Conservation (phyloP, 2,113 vertebrate species). For the Hemibagrus wyckioides region DNA sequence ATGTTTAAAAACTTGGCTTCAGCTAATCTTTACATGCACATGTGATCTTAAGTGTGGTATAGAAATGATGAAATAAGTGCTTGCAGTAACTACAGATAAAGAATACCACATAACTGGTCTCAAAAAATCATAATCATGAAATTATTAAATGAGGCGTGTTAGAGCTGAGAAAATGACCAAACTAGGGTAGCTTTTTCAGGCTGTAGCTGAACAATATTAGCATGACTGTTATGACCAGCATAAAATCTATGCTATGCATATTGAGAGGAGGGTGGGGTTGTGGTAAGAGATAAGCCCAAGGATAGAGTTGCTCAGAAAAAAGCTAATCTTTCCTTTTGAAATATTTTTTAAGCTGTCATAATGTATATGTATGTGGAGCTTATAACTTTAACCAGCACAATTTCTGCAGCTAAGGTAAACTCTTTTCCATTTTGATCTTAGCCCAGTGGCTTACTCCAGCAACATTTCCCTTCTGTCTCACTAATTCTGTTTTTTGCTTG, state of each 20-base stretch:
- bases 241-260: background rate
- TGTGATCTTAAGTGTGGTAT: constrained; percentile 42
- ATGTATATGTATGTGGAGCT: constrained; percentile 2
- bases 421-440: constrained; percentile 40
- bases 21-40: constrained; percentile 52
- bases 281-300: background rate
- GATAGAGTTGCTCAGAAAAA: background rate
- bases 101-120: background rate
- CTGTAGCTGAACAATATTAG: background rate
- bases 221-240: background rate
- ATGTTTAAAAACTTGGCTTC: constrained; percentile 50
- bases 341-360: constrained; percentile 17
- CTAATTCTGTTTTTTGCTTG: constrained; percentile 67
- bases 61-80: constrained; percentile 1
- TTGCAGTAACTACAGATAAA: constrained; percentile 2
- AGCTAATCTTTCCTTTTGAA: background rate
- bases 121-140: background rate
- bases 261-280: background rate
- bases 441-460: constrained; percentile 54
- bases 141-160: background rate
- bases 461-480: constrained; percentile 57
- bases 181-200: background rate
- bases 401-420: constrained; percentile 27
- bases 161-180: background rate
- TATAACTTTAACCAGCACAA: constrained; percentile 35